These are phyloP conservation scores for Zaprionus inermis DNA, from an alignment of 1,140 invertebrate genomes.

Conservation along the genomic window DNA sequence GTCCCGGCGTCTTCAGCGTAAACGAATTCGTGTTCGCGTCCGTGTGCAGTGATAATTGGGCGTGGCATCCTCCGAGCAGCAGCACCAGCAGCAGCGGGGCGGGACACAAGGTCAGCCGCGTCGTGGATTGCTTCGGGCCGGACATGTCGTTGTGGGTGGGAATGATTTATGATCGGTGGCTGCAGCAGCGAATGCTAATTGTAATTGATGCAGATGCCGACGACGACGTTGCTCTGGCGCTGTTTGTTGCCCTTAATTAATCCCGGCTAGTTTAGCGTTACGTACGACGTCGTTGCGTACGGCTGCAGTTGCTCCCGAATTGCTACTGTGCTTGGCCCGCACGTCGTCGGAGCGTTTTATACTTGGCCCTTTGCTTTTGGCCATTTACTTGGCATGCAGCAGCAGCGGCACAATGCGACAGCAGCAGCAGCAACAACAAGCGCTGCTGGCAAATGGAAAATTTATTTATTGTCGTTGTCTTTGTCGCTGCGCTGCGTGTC, in stretches of 20 bases:
- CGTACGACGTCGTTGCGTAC: slow-evolving; percentile 9
- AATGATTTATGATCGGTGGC: slow-evolving; percentile 19
- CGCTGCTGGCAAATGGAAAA: slow-evolving; percentile 38
- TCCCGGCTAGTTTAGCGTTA: slow-evolving; percentile 2
- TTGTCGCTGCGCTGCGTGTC: slow-evolving; percentile 5
- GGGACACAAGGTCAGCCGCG: slow-evolving; percentile 2
- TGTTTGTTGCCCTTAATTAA: slow-evolving; percentile 34
- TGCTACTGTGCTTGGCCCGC: slow-evolving; percentile 45
- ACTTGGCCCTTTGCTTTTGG: slow-evolving; percentile 23
- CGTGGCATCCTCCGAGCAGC: slow-evolving; percentile 52
- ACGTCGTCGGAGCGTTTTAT: slow-evolving; percentile 39
- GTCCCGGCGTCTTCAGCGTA: slow-evolving; percentile 72
- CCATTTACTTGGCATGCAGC: slow-evolving; percentile 38
- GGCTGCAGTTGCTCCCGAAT: slow-evolving; percentile 27
- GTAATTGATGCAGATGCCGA: slow-evolving; percentile 29
- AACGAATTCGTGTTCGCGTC: slow-evolving; percentile 79
- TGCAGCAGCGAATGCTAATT: slow-evolving; percentile 33
- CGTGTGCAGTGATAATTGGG: slow-evolving; percentile 76
- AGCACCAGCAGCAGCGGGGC: slow-evolving; percentile 25
- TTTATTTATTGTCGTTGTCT: slow-evolving; percentile 32
- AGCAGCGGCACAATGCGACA: not conserved
- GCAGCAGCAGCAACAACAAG: not conserved
- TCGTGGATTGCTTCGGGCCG: not conserved
- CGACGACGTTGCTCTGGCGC: not conserved
- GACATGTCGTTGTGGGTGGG: slow-evolving; percentile 33